Conservation (phyloP, 2,113 vertebrate genomes). For the Fukomys damarensis region DNA sequence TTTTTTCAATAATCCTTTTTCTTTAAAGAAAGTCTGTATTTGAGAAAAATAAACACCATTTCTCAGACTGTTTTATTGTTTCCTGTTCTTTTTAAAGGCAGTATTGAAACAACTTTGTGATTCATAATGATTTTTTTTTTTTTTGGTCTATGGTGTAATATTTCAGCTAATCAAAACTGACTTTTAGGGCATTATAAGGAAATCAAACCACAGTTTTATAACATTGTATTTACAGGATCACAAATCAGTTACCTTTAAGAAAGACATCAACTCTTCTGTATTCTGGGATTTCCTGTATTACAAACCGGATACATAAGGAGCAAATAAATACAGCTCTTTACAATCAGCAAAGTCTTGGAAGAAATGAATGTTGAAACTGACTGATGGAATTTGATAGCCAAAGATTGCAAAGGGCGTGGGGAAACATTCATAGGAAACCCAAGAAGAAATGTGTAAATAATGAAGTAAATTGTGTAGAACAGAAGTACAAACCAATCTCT, state of each 20-base stretch:
- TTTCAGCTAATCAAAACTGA: conserved; percentile 21
- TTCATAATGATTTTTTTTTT: not conserved
- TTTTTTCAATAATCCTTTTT: not conserved
- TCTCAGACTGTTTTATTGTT: not conserved
- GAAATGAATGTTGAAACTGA: conserved; percentile 37
- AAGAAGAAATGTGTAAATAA: not conserved
- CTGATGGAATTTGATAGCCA: conserved; percentile 19
- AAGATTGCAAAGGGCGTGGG: not conserved
- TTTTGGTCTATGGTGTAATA: not conserved
- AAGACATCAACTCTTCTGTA: not conserved
- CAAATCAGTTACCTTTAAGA: not conserved
- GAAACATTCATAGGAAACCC: not conserved
- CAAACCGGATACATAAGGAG: not conserved
- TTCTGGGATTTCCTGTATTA: not conserved
- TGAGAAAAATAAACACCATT: conserved; percentile 15
- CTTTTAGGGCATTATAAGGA: not conserved
- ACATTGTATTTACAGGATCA: not conserved
- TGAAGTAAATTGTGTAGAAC: not conserved
- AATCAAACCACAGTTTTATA: not conserved
- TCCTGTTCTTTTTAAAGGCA: not conserved
- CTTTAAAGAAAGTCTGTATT: not conserved
- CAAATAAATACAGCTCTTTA: not conserved
- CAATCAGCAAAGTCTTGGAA: not conserved
- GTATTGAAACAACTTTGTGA: not conserved
- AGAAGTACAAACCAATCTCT: not conserved